Conservation (phyloP, 2,797 vertebrate genomes). For the Chloroceryle inda region DNA sequence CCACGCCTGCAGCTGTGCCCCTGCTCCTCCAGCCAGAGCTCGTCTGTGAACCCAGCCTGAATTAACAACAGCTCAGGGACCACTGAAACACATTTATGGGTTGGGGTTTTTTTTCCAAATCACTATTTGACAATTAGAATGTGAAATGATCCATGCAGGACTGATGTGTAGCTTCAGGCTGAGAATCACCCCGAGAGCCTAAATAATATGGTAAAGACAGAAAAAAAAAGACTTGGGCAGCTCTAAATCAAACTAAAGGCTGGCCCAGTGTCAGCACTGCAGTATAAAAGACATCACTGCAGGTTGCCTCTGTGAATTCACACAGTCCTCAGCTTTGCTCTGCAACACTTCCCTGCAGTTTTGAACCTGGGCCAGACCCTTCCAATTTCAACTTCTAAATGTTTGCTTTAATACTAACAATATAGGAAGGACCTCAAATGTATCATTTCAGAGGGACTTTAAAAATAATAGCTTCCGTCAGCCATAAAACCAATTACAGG, state of each 20-base stretch:
- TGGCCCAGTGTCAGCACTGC: neutral
- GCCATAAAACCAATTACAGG: neutral
- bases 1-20: accelerated
- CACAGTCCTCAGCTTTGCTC: neutral
- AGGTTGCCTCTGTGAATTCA: neutral
- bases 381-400: neutral
- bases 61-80: neutral
- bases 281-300: neutral
- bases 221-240: neutral
- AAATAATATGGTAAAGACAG: neutral
- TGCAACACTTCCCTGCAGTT: neutral
- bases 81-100: neutral
- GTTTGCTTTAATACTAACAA: neutral
- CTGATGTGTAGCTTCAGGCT: neutral
- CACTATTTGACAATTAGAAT: neutral
- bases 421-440: neutral
- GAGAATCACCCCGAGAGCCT: neutral
- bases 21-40: neutral
- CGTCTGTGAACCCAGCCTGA: neutral
- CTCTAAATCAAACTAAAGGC: neutral
- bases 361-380: neutral
- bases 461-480: neutral
- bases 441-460: neutral
- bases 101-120: neutral
- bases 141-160: neutral